Base-by-base conservation (phyloP, 2,797 vertebrate species). In the Vultur gryphus region DNA sequence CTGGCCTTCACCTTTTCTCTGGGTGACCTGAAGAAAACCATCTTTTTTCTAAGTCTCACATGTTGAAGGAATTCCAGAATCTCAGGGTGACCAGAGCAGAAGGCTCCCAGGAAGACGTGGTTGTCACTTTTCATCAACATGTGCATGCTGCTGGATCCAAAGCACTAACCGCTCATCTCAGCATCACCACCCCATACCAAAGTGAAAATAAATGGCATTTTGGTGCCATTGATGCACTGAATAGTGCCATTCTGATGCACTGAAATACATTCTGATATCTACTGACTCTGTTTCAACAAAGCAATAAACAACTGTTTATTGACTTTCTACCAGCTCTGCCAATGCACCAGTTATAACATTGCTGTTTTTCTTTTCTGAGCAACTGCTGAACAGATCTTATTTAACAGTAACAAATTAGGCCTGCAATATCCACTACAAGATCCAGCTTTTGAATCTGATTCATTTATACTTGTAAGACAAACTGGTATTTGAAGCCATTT, bases 261-360 rank as follows among this genome's bases (percentile, higher is more conserved):
- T 65, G 57, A 89, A 94, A 93, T 41, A 77, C n/a, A 62, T 46
- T 51, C 54, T 54, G 65, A 79, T 44, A 89, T 33, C 61, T 85
- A 79, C 72, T 79, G 87, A 96, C 58, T 95, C 79, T 61, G 59
- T 88, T 96, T 91, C 88, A 90, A 79, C 39, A 95, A 91, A 82
- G 39, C 51, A 82, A 70, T 70, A 89, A 94, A 89, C 16, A 95
- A 94, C 55, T 90, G 66, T 66, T 90, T 90, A 95, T 28, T 82
- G 95, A 88, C 80, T 89, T 95, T 46, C 77, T 39, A 62, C 80
- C 54, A 84, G 54, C 33, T 86, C 52, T 87, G 76, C 69, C 91
- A 96, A 81, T 69, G 78, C 15, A 89, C 70, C 59, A 51, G 46
- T 69, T 86, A 78, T 31, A 81, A 61, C 72, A 55, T 2, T 13